Evolutionary conservation across 2,888 invertebrate genomes (phyloP), one percentile per base, ranked within the genome.

Genomic region (Rhingia rostrata): DNA sequence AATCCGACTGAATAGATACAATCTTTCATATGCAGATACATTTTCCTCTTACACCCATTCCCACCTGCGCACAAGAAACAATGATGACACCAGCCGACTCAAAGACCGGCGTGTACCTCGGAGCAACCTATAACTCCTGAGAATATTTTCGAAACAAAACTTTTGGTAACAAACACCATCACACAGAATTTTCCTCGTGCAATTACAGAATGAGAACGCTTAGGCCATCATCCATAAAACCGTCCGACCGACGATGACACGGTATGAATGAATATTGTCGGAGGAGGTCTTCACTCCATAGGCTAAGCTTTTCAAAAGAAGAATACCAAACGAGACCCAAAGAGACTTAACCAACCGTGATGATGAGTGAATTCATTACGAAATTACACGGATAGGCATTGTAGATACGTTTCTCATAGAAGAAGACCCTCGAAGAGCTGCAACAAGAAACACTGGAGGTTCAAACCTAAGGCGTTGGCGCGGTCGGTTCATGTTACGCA

Each of bases 361-460:
- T 84, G 84, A 84, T 64, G 74, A 70, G 64, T 80, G 84, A 80
- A 83, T 83, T 83, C 83, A 83, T 83, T 83, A 83, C 83, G 67
- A 79, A 80, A 84, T 80, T 66, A 75, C 80, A 80, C 64, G 80
- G 66, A 84, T 84, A 84, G 56, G 63, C 67, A 78, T 67, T 56
- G 58, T 45, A n/a, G 32, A 45, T 53, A 35, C n/a, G 54, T 60
- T 12, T 69, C 64, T 82, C 43, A 33, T 7, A 45, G 22, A 22
- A 43, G 30, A 63, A 45, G 33, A 7, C 66, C 51, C 37, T 12
- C 32, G 14, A 12, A 56, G 45, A 67, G 49, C 70, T 51, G 61
- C 54, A 58, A 66, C 51, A 47, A 61, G 64, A 64, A 74, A 58
- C 56, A 1, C 30, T 41, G 56, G 63, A 45, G 61, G 78, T 67